A percentile compares a stretch with the other conserved stretches of the same genome.
Conservation (phyloP, 2,888 invertebrate species). For the Cosmorhoe ocellata region DNA sequence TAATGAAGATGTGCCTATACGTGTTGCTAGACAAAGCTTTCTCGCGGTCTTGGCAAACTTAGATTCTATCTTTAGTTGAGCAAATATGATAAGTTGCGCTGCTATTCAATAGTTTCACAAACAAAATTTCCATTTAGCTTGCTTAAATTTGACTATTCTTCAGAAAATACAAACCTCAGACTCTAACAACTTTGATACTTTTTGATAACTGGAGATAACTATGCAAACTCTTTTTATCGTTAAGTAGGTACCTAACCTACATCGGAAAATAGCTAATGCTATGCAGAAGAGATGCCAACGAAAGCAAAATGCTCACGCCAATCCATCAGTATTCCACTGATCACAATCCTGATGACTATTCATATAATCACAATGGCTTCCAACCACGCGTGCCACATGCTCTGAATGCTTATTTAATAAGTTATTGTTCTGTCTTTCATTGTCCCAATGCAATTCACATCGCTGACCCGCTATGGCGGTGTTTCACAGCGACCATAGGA, state of each 20-base stretch:
- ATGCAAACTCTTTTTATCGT: too few species aligned
- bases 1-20: slow-evolving; percentile 4
- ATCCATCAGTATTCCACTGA: slow-evolving; percentile 2
- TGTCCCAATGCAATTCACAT: slow-evolving; percentile 13
- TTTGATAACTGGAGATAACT: too few species aligned
- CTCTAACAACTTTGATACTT: too few species aligned
- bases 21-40: slow-evolving; percentile 20
- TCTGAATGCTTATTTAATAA: slow-evolving; percentile 30
- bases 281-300: background rate
- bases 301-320: slow-evolving; percentile 9
- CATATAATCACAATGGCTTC: slow-evolving; percentile 23
- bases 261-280: background rate
- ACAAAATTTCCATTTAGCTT: background rate
- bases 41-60: slow-evolving; percentile 6
- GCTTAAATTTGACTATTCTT: too few species aligned
- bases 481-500: background rate
- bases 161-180: too few species aligned
- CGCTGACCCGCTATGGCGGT: slow-evolving; percentile 10
- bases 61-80: slow-evolving; percentile 5
- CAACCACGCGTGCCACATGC: slow-evolving; percentile 28
- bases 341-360: slow-evolving; percentile 19
- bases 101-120: too few species aligned
- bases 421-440: slow-evolving; percentile 17
- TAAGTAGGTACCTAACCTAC: background rate
- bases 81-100: background rate